Percentiles rank a stretch among this genome's conserved stretches.
Conservation (phyloP, 2,113 vertebrate genomes). For the Acanthisitta chloris region DNA sequence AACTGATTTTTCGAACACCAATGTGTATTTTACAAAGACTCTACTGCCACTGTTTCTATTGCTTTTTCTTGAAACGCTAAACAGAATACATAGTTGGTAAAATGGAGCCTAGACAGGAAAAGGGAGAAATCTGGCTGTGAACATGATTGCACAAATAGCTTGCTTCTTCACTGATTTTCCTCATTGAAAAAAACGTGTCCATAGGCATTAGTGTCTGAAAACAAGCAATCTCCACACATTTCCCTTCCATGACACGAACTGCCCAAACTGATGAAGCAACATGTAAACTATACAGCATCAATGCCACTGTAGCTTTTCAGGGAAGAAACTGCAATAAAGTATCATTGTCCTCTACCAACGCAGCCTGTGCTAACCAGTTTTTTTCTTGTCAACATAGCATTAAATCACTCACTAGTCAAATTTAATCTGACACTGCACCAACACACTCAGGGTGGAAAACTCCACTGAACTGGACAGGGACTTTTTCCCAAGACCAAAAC, state of each 20-base stretch:
- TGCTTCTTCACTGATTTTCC: background rate
- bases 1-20: slow-evolving; percentile 3
- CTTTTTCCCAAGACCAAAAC: background rate
- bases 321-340: slow-evolving; percentile 8
- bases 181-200: background rate
- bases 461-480: background rate
- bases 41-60: background rate
- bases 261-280: slow-evolving; percentile 17
- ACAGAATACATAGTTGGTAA: background rate
- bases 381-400: background rate
- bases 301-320: background rate
- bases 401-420: slow-evolving; percentile 32
- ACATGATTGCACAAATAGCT: background rate
- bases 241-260: background rate
- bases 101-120: background rate
- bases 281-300: slow-evolving; percentile 2
- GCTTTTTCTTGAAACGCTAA: background rate
- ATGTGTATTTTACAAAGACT: background rate
- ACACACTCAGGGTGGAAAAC: background rate
- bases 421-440: background rate
- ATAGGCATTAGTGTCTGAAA: background rate
- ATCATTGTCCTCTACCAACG: background rate
- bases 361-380: background rate
- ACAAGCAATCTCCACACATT: background rate
- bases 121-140: background rate